These are phyloP conservation scores for Nipponacmea schrenckii DNA, from an alignment of 2,888 invertebrate genomes.

Conservation along the genomic window DNA sequence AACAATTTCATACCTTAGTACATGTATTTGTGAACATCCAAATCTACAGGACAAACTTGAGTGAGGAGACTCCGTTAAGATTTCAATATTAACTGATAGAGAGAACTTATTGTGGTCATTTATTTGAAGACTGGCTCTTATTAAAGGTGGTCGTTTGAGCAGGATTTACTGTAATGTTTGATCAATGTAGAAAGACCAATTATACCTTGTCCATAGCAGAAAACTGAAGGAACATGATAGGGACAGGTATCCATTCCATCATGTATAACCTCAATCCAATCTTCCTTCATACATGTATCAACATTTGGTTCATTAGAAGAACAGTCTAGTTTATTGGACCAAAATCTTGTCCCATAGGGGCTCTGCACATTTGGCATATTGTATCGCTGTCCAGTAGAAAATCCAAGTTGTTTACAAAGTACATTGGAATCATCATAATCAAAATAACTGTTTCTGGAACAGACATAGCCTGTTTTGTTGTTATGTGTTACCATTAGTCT, in stretches of 20 bases:
- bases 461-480: background rate
- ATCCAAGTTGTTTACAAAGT: background rate
- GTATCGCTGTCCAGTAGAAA: background rate
- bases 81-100: no score
- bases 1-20: no score
- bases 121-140: no score
- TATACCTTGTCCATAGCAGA: conserved; percentile 5
- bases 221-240: background rate
- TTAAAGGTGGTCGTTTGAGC: no score
- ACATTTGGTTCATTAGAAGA: background rate
- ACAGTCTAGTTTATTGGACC: background rate
- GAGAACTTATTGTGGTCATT: no score
- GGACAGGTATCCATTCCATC: background rate
- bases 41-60: no score
- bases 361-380: background rate
- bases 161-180: no score
- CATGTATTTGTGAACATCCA: no score
- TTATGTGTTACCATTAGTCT: background rate
- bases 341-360: background rate
- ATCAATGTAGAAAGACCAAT: no score
- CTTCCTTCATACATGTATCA: background rate
- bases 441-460: background rate
- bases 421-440: background rate
- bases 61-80: no score
- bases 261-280: background rate